Base-by-base conservation (phyloP, 2,888 invertebrate species). In the Spilosoma lubricipeda region DNA sequence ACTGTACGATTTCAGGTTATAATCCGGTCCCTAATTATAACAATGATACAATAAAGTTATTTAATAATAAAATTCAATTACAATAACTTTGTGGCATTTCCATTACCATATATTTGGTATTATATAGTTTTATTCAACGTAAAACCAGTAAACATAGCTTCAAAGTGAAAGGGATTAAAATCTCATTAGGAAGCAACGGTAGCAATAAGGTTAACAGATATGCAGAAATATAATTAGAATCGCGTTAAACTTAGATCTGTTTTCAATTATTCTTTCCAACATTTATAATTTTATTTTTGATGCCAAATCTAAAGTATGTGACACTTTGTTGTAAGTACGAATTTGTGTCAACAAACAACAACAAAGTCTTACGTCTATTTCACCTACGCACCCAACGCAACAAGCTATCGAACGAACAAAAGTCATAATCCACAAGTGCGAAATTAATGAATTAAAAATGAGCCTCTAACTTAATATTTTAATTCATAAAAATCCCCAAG, bases 101-200 rank as follows among this genome's bases (percentile, higher is more conserved):
- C 15, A 18, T 27, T 30, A 30, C 5, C 30, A 30, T n/a, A n/a
- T n/a, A n/a, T n/a, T n/a, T n/a, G n/a, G n/a, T n/a, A n/a, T n/a
- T n/a, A n/a, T n/a, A n/a, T n/a, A n/a, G n/a, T n/a, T n/a, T 23
- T 39, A 13, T 48, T 20, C 67, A 33, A 67, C 42, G 20, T 20
- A 30, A 27, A 48, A 48, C 23, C 33, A 30, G 48, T 5, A 67
- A 48, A 30, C 33, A 67, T 30, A n/a, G 11, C n/a, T 39, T 39
- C 59, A 56, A 56, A 70, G 39, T 59, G 39, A n/a, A 56, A 39
- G 39, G 30, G 56, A 70, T 70, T 70, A 70, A 70, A 70, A 59
- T n/a, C 69, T 70, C 69, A 59, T 70, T 70, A 70, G 69, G 39
- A 13, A n/a, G 36, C 36, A 59, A 39, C 70, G 30, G 45, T 45